Conservation (phyloP, 2,113 vertebrate species). For the Thunnus maccoyii region DNA sequence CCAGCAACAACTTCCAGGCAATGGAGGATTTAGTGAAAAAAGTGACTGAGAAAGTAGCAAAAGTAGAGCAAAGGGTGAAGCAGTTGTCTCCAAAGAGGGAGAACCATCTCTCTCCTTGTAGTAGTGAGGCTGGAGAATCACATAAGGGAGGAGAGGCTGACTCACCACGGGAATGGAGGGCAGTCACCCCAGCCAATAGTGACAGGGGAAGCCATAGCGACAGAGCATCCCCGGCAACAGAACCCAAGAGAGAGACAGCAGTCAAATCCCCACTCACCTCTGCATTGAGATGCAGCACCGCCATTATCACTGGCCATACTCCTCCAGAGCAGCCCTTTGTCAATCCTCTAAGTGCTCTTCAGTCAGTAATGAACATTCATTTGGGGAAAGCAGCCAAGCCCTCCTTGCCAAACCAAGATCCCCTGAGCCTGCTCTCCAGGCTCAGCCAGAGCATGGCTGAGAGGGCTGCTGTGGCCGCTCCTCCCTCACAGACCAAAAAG, state of each 20-base stretch:
- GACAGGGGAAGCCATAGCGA: slow-evolving; percentile 80
- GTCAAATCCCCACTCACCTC: slow-evolving; percentile 81
- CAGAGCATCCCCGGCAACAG: slow-evolving; percentile 77
- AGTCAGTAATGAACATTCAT: slow-evolving; percentile 99
- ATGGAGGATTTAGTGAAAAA: slow-evolving; percentile 97
- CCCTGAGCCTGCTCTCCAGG: slow-evolving; percentile 98
- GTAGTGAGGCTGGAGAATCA: slow-evolving; percentile 89
- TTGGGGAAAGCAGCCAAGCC: slow-evolving; percentile 98
- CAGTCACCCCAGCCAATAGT: slow-evolving; percentile 89
- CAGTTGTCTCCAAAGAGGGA: slow-evolving; percentile 89
- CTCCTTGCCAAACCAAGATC: slow-evolving; percentile 93
- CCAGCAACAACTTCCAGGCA: slow-evolving; percentile 93
- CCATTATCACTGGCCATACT: slow-evolving; percentile 94
- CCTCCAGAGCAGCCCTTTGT: slow-evolving; percentile 96
- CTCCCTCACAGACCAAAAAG: slow-evolving; percentile 91
- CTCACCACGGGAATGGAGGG: slow-evolving; percentile 85
- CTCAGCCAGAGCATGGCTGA: slow-evolving; percentile 98
- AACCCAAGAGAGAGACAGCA: slow-evolving; percentile 79
- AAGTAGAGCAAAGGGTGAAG: slow-evolving; percentile 93
- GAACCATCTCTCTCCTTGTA: slow-evolving; percentile 86
- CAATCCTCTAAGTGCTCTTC: slow-evolving; percentile 97
- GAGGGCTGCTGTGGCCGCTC: slow-evolving; percentile 94
- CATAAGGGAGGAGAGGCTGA: slow-evolving; percentile 83
- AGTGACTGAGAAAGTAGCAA: slow-evolving; percentile 94
- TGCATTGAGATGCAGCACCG: slow-evolving; percentile 88